These are phyloP conservation scores for Xanthia icteritia DNA, from an alignment of 2,888 invertebrate species.

Conservation along the genomic window DNA sequence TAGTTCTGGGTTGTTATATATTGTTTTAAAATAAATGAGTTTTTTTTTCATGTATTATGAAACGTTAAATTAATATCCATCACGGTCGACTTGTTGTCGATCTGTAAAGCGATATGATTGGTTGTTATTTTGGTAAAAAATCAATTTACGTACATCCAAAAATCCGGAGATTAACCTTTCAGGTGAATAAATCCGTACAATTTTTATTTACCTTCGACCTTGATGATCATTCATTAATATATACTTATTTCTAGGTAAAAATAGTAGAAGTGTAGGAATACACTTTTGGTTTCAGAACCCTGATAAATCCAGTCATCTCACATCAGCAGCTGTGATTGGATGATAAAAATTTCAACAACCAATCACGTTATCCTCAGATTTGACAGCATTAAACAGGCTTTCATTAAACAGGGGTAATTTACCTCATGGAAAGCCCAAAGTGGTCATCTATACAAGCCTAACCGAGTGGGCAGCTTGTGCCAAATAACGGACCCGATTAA, in stretches of 20 bases:
- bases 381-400: constrained; percentile 11
- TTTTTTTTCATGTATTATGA: too few relatives aligned
- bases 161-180: constrained; percentile 1
- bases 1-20: too few relatives aligned
- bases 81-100: too few relatives aligned
- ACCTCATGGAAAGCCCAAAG: constrained; percentile 6
- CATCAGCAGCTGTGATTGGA: not conserved
- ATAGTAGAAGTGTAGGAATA: too few relatives aligned
- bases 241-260: too few relatives aligned
- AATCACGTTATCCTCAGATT: constrained; percentile 6
- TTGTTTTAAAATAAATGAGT: too few relatives aligned
- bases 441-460: constrained; percentile 25
- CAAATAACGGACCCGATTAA: constrained; percentile 58
- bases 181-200: constrained; percentile 10
- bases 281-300: too few relatives aligned
- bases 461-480: constrained; percentile 35
- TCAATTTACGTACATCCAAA: too few relatives aligned
- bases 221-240: not conserved
- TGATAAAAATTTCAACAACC: not conserved
- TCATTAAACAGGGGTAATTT: constrained; percentile 20
- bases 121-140: not conserved
- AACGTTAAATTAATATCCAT: too few relatives aligned
- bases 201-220: not conserved
- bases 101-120: too few relatives aligned
- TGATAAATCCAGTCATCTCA: too few relatives aligned